Evolutionary conservation across 2,797 vertebrate genomes (phyloP), one percentile per base, ranked within the genome.

Genomic region (Protonibea diacanthus): DNA sequence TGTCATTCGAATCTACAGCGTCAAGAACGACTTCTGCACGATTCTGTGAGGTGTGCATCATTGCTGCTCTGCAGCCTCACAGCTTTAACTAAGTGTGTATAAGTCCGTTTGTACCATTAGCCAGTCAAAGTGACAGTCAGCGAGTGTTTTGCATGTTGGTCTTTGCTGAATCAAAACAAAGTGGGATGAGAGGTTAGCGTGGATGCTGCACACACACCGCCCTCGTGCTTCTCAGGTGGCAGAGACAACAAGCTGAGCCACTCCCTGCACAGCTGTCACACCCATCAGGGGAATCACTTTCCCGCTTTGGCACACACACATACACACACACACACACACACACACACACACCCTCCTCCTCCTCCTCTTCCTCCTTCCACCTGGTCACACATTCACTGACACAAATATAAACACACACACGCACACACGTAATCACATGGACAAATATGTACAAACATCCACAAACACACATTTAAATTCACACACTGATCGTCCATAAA

Each of bases 211-310:
- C 78, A 45, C 61, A 29, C 45, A 70, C 52, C 13, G 42, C 74
- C 75, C 67, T n/a, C 12, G 3, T 44, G 72, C 53, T 61, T 70
- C 20, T 87, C 76, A 66, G 85, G 83, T 86, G 83, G 74, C 75
- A 33, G 48, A 13, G 60, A 74, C 65, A 71, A 21, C 14, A 15
- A 68, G 81, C 69, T 0, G 49, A 51, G 60, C 77, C 65, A 8
- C 78, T 87, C 84, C 77, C 78, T 44, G 65, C 72, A 81, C 90
- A 89, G 91, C 85, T 90, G 92, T 84, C 81, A 25, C 25, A 58
- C 52, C 78, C 61, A 62, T 85, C 80, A 45, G 58, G 68, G 74
- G 78, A 82, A 68, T 81, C 78, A 45, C 79, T 85, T 71, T 75
- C 75, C 62, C 44, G 13, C 79, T 63, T 42, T 56, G 71, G 6